These are phyloP conservation scores for Aphelenchoides fujianensis DNA, from an alignment of 1,140 invertebrate genomes.

Conservation along the genomic window DNA sequence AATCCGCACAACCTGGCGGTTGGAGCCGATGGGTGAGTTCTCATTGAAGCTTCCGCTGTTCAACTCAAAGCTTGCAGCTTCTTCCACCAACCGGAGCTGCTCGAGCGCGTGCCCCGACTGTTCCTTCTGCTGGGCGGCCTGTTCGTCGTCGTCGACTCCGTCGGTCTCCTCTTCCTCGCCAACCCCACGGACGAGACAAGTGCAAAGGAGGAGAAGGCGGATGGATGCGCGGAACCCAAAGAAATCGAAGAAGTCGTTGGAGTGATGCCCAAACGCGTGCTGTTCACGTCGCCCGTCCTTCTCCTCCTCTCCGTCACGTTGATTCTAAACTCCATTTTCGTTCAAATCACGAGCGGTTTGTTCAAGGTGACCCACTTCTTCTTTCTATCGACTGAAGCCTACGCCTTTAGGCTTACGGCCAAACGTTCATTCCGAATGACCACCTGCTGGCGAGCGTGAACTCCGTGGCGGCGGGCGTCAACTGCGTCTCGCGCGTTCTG, in stretches of 20 bases:
- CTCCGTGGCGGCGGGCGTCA: slow-evolving; percentile 48
- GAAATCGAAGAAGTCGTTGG: neutral
- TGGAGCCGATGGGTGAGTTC: no score
- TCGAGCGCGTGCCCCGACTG: slow-evolving; percentile 47
- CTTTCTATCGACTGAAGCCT: no score
- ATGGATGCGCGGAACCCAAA: neutral
- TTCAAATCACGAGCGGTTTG: slow-evolving; percentile 40
- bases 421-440: slow-evolving; percentile 51
- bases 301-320: slow-evolving; percentile 33
- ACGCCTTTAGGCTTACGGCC: slow-evolving; percentile 50
- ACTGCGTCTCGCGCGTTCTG: slow-evolving; percentile 46
- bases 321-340: slow-evolving; percentile 37
- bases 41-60: no score
- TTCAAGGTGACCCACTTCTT: no score
- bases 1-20: no score
- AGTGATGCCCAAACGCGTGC: neutral
- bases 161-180: slow-evolving; percentile 43
- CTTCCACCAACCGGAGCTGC: slow-evolving; percentile 46
- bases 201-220: neutral
- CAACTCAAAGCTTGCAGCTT: no score
- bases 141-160: slow-evolving; percentile 43
- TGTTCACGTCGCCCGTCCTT: slow-evolving; percentile 18
- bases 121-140: slow-evolving; percentile 40
- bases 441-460: slow-evolving; percentile 52
- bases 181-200: slow-evolving; percentile 27